A percentile compares a stretch with the other conserved stretches of the same genome.
phyloP scores from a whole-genome alignment of 2,797 vertebrate species.

The Rhinella marina region DNA sequence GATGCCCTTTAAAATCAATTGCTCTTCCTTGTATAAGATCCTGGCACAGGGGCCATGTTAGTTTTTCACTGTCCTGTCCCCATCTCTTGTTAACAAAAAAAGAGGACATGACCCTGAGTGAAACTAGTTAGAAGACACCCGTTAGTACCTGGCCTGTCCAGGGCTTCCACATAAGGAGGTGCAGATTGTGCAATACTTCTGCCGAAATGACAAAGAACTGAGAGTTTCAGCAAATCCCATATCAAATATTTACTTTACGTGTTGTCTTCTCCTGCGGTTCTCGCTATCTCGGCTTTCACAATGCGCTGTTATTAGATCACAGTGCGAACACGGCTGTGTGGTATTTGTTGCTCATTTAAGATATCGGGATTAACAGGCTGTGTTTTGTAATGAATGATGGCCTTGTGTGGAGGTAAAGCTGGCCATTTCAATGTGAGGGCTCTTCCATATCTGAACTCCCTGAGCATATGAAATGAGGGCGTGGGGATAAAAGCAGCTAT shows the following conservation, averaged over 20 bases:
- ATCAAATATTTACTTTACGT: conserved; percentile 18
- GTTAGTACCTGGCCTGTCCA: not conserved
- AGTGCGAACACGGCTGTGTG: not conserved
- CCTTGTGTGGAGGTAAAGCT: not conserved
- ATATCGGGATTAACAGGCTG: not conserved
- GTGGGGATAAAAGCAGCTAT: too few species aligned
- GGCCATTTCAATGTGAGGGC: not conserved
- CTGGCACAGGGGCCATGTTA: too few species aligned
- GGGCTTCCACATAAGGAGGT: not conserved
- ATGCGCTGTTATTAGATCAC: not conserved
- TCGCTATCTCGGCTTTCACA: not conserved
- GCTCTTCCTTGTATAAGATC: too few species aligned
- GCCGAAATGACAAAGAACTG: not conserved
- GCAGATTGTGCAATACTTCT: conserved; percentile 4
- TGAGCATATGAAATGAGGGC: too few species aligned
- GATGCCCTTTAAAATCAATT: too few species aligned
- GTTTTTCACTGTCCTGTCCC: too few species aligned
- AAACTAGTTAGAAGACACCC: too few species aligned
- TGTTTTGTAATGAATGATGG: too few species aligned
- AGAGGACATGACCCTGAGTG: too few species aligned
- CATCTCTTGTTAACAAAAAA: too few species aligned
- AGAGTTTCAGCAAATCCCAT: not conserved
- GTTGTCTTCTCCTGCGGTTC: not conserved
- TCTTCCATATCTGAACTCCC: too few species aligned
- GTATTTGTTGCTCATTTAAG: not conserved